Percentiles rank a stretch among this genome's conserved stretches.
phyloP scores from a whole-genome alignment of 2,888 invertebrate genomes.

The Luffia ferchaultella region DNA sequence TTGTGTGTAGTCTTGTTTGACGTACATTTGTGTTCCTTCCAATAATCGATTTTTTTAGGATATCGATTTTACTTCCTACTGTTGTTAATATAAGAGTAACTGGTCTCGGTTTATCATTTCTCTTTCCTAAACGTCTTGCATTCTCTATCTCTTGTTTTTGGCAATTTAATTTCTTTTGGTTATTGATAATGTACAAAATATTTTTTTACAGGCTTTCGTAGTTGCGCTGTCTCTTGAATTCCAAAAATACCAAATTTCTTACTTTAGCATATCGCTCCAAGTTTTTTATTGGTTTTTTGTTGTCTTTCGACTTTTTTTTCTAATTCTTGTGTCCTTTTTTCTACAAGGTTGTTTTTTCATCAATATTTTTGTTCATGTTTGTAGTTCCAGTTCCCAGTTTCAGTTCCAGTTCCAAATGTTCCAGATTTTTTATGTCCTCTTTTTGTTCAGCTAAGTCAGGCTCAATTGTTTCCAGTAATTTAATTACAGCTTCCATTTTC shows the following conservation, averaged over 20 bases:
- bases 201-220: not conserved
- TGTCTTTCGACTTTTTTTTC: not conserved
- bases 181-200: constrained; percentile 1
- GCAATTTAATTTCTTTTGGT: constrained; percentile 1
- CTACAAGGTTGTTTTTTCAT: not conserved
- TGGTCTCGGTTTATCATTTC: not conserved
- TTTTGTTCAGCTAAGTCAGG: not conserved
- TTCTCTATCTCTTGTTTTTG: constrained; percentile 4
- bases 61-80: not conserved
- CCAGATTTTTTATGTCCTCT: not conserved
- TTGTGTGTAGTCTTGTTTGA: not conserved
- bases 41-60: not conserved
- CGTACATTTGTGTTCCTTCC: not conserved
- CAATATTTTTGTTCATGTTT: not conserved
- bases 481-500: not conserved
- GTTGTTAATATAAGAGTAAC: not conserved
- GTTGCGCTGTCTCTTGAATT: not conserved
- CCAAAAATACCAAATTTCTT: too few species aligned
- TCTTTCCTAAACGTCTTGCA: constrained; percentile 1
- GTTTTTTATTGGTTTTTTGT: not conserved
- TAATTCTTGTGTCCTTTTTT: not conserved
- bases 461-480: not conserved
- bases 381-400: not conserved
- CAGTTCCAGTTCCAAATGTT: too few species aligned
- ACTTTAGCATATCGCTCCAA: too few species aligned